These are phyloP conservation scores for Australoheros facetus DNA, from an alignment of 2,797 vertebrate species.

Conservation along the genomic window DNA sequence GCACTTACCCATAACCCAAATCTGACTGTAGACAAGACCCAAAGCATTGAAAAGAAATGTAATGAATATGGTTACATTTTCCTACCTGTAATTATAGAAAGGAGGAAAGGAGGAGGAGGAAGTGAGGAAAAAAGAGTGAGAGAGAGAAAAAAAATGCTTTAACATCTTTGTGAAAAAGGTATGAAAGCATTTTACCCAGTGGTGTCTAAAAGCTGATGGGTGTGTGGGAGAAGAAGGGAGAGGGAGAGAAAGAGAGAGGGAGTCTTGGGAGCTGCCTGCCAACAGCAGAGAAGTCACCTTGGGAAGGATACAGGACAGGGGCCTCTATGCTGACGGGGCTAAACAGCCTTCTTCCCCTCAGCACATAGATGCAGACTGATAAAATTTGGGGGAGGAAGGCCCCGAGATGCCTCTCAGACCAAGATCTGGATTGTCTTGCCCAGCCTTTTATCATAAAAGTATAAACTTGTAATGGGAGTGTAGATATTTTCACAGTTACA, in stretches of 20 bases:
- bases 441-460: not conserved
- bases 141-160: not conserved
- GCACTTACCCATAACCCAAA: conserved; percentile 38
- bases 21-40: conserved; percentile 42
- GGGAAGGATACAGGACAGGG: conserved; percentile 58
- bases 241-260: conserved; percentile 18
- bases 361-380: conserved; percentile 30
- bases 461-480: not conserved
- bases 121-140: rapidly evolving
- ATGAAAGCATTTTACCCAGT: conserved; percentile 22
- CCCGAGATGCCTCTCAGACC: not conserved
- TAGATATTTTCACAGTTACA: not conserved
- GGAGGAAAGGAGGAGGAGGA: not conserved
- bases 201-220: conserved; percentile 32
- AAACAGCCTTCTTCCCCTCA: conserved; percentile 42
- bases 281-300: conserved; percentile 76
- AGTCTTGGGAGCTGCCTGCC: conserved; percentile 57
- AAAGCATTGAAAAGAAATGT: conserved; percentile 3
- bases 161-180: conserved; percentile 15
- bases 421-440: not conserved
- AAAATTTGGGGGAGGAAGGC: not conserved
- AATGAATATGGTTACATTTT: conserved; percentile 23
- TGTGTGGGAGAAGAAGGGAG: conserved; percentile 49
- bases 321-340: conserved; percentile 66
- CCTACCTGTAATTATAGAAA: conserved; percentile 28